A percentile compares a stretch with the other conserved stretches of the same genome.
Conservation (phyloP, 2,113 vertebrate species). For the Silurus asotus region DNA sequence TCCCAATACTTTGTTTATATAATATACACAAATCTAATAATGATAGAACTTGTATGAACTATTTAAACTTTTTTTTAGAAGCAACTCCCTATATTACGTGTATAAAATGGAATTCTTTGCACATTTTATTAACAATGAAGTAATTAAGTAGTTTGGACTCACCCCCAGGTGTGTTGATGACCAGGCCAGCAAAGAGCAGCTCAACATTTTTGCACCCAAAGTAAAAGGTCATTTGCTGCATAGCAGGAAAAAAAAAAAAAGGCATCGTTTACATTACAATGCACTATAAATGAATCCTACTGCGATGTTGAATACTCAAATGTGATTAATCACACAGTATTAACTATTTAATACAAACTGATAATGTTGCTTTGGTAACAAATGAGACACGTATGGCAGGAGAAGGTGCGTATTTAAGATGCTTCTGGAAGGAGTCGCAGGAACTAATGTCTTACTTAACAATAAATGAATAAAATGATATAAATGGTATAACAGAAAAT, state of each 20-base stretch:
- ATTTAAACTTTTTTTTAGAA: neutral
- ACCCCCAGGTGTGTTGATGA: slow-evolving; percentile 94
- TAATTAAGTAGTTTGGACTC: slow-evolving; percentile 46
- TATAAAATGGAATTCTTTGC: neutral
- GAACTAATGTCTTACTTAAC: neutral
- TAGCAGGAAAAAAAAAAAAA: slow-evolving; percentile 29
- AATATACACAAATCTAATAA: neutral
- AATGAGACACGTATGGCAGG: neutral
- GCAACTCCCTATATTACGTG: neutral
- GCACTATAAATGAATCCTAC: neutral
- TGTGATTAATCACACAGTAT: neutral
- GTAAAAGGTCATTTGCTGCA: slow-evolving; percentile 91
- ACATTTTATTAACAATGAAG: neutral
- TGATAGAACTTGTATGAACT: neutral
- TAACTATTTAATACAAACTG: neutral
- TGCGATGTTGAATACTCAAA: neutral
- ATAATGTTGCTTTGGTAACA: neutral
- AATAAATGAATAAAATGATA: neutral
- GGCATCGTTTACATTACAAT: neutral
- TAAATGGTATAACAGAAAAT: too few species aligned
- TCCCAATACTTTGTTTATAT: too few species aligned
- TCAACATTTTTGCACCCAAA: slow-evolving; percentile 83
- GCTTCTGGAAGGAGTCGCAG: neutral
- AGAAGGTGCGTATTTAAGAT: too few species aligned
- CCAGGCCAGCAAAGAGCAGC: slow-evolving; percentile 85